Evolutionary conservation across 2,113 vertebrate genomes (phyloP), one percentile per base, ranked within the genome.

Genomic region (Eurypyga helias): DNA sequence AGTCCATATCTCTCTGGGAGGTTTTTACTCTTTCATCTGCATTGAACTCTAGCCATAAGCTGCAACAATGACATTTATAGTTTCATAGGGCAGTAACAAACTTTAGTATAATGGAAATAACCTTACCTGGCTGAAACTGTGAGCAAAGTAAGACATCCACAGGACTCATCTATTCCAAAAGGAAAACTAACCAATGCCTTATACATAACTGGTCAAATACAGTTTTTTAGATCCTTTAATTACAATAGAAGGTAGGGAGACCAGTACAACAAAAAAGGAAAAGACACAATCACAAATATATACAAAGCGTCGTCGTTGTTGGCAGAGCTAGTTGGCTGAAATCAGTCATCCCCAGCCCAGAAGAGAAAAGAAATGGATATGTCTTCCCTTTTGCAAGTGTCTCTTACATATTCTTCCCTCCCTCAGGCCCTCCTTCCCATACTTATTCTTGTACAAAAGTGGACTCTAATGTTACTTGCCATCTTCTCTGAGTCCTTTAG

Each of bases 291-390:
- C 17, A 57, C 43, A 80, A 72, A 36, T 6, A 31, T 43, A 45
- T 36, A 19, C 33, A 62, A 71, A 9, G 11, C 34, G 15, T 6
- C 2, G 6, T 24, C 1, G 1, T 25, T 8, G 2, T 10, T n/a
- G 38, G 17, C 20, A 45, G 38, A 80, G 9, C 36, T 38, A 45
- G 8, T 54, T 6, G 51, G 2, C 3, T 55, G 19, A 3, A 3
- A 76, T 69, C 3, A 5, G 19, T 45, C 25, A 41, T 6, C 4
- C 41, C 10, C 20, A 28, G 11, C 8, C 9, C 29, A 41, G 19
- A 58, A 43, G 3, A 82, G 17, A 77, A 55, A 41, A 92, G 2
- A 38, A 87, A 38, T 4, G 5, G 4, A 0, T 31, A 15, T 71
- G 10, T n/a, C 48, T 79, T 9, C 12, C 18, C 11, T 92, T 80